Conservation (phyloP, 2,888 invertebrate genomes). For the Ochropleura leucogaster region DNA sequence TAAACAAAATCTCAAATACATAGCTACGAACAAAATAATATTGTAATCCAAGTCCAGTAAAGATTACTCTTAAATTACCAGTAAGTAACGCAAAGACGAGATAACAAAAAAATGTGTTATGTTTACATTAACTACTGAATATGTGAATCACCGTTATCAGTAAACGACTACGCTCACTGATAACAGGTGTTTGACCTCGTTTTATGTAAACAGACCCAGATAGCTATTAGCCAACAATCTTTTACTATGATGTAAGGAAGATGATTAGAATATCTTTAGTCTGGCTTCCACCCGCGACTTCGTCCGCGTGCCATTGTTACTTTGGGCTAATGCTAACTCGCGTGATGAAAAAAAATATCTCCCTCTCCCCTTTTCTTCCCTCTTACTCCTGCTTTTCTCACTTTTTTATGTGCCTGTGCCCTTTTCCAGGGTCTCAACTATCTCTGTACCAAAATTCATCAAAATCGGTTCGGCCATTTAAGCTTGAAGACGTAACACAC, state of each 20-base stretch:
- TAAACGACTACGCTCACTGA: constrained; percentile 25
- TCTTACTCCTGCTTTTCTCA: no score
- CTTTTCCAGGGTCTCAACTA: no score
- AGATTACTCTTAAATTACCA: constrained; percentile 1
- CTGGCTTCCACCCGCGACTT: no score
- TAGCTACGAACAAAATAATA: not conserved
- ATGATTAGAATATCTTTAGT: not conserved
- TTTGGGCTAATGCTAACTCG: no score
- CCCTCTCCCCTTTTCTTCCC: no score
- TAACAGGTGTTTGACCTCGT: constrained; percentile 56
- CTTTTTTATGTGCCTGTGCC: no score
- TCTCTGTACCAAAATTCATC: no score
- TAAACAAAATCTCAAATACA: not conserved
- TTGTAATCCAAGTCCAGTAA: constrained; percentile 4
- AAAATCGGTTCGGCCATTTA: no score
- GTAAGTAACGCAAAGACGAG: constrained; percentile 16
- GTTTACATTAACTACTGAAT: constrained; percentile 41
- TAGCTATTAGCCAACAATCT: not conserved
- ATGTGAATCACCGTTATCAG: constrained; percentile 47
- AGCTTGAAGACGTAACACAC: no score
- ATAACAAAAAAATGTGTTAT: constrained; percentile 43
- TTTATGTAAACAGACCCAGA: constrained; percentile 42
- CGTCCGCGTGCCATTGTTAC: no score
- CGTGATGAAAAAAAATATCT: no score
- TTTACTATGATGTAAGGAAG: constrained; percentile 14